Evolutionary conservation across 2,888 invertebrate genomes (phyloP), one percentile per base, ranked within the genome.

Genomic region (Drosophila nigricruria): DNA sequence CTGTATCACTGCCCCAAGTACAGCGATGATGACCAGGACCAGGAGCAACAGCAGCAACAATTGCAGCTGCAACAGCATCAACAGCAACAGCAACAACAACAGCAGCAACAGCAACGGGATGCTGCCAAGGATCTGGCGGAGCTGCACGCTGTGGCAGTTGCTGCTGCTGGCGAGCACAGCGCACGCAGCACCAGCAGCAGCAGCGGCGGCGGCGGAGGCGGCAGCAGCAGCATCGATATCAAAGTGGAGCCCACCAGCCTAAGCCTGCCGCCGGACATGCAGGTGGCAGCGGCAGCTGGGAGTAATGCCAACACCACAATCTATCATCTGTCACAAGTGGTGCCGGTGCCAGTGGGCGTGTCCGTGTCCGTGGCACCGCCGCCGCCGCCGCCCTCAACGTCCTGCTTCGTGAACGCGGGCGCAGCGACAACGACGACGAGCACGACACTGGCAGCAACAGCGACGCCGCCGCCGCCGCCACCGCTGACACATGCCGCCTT

Each of bases 91-190:
- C 70, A 64, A 0, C 72, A 66, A 0, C 85, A 73, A 6, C 82
- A 82, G 0, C 82, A 64, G 5, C 83, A 89, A 36, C 83, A 89
- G 38, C 88, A 90, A 56, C 81, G 84, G 0, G 90, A 90, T 60
- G 76, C 81, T 36, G 88, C 77, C 76, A 91, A 91, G 67, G 91
- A 91, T 56, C 79, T 91, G 43, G 89, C 90, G 10, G 91, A 92
- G 57, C 79, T 91, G 77, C 84, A 91, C 50, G 82, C 88, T 0
- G 82, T 63, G 53, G 85, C 79, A 2, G 77, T 66, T 1, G 86
- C 70, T 1, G 70, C 74, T 0, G 75, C 70, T 8, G 62, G 50
- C 16, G 88, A 75, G 12, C 67, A 62, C 40, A 75, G 67, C 58
- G 57, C 70, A 0, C 79, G 79, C 16, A 80, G 70, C 61, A 81